A percentile compares a stretch with the other conserved stretches of the same genome.
Conservation (phyloP, 2,113 vertebrate species). For the Notothenia coriiceps region DNA sequence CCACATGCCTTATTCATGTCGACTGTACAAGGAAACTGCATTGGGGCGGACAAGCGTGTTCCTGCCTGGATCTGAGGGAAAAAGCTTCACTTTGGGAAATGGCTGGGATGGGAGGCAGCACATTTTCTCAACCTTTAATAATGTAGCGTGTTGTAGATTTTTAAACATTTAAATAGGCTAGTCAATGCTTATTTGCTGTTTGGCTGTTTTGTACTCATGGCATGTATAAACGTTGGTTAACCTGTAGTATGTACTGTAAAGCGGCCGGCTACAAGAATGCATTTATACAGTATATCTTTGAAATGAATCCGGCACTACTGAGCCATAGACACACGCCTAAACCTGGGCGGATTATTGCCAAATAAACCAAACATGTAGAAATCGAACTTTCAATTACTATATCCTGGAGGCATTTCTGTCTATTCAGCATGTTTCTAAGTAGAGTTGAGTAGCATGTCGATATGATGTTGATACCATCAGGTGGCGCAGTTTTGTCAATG, state of each 20-base stretch:
- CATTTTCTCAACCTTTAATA: slow-evolving; percentile 28
- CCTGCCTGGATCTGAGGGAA: slow-evolving; percentile 14
- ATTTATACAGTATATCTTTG: neutral
- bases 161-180: slow-evolving; percentile 11
- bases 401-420: neutral
- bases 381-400: neutral
- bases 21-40: slow-evolving; percentile 73
- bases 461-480: neutral
- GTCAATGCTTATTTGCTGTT: slow-evolving; percentile 14
- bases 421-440: neutral
- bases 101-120: neutral
- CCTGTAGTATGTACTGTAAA: neutral
- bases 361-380: neutral
- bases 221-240: slow-evolving; percentile 10
- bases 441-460: neutral
- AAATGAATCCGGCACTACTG: neutral
- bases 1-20: slow-evolving; percentile 76
- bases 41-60: slow-evolving; percentile 38
- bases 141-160: slow-evolving; percentile 30
- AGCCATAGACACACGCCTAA: neutral
- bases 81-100: slow-evolving; percentile 32
- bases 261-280: neutral
- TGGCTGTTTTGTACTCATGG: neutral
- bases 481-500: neutral
- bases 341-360: neutral